Percentiles rank a stretch among this genome's conserved stretches.
Evolutionary conservation across 2,113 vertebrate genomes (phyloP).

Genomic region (Quiscalus mexicanus): DNA sequence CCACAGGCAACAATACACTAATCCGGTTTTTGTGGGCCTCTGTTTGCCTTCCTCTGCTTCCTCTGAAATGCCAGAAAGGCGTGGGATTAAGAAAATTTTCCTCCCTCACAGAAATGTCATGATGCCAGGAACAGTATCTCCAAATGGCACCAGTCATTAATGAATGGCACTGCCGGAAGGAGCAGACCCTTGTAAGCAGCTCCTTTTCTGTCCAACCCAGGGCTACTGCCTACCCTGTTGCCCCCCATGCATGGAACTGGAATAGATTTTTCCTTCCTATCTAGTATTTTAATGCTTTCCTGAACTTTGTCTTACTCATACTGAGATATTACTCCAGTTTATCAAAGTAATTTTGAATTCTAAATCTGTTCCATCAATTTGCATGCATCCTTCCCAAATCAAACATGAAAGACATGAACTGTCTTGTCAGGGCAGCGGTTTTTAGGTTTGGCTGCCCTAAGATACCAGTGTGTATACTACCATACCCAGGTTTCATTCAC

Average conservation of each 20-base stretch:
- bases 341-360: neutral
- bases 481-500: neutral
- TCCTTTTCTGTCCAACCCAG: neutral
- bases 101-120: neutral
- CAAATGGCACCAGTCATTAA: neutral
- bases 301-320: neutral
- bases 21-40: neutral
- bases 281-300: neutral
- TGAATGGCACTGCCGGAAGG: neutral
- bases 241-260: neutral
- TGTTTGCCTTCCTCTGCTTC: neutral
- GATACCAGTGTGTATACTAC: neutral
- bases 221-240: neutral
- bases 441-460: neutral
- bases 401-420: neutral
- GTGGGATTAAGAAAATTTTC: neutral
- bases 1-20: neutral
- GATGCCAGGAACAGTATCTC: neutral
- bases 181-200: rapidly evolving
- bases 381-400: neutral
- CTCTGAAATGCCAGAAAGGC: neutral
- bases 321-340: neutral
- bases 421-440: neutral
- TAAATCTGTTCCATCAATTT: neutral
- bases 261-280: neutral